Conservation (phyloP, 2,113 vertebrate species). For the Alligator sinensis region DNA sequence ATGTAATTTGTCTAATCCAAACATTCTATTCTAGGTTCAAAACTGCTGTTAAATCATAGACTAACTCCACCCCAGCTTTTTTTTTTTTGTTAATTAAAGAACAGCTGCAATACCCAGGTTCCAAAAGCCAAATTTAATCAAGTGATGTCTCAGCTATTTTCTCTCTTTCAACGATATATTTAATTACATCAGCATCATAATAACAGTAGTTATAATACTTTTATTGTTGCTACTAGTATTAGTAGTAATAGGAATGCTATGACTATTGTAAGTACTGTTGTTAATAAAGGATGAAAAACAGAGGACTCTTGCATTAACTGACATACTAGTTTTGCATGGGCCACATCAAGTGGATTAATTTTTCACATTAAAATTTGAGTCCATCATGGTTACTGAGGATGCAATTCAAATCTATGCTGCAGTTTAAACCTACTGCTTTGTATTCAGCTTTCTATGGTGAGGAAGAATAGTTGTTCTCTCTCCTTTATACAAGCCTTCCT, state of each 20-base stretch:
- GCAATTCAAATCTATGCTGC: neutral
- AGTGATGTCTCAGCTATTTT: neutral
- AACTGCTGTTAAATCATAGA: neutral
- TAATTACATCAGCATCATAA: neutral
- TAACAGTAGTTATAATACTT: too few species aligned
- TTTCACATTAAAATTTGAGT: neutral
- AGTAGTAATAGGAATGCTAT: too few species aligned
- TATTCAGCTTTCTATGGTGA: too few species aligned
- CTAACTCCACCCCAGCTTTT: too few species aligned
- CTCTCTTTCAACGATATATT: neutral
- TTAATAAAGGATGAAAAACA: neutral
- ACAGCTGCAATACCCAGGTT: neutral
- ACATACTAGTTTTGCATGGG: slow-evolving; percentile 1
- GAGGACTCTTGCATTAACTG: slow-evolving; percentile 18
- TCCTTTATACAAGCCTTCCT: too few species aligned
- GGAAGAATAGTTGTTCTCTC: too few species aligned
- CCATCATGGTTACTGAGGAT: neutral
- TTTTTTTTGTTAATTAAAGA: neutral
- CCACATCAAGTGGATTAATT: neutral
- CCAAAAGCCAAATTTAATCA: neutral
- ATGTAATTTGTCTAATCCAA: neutral
- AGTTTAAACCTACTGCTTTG: too few species aligned
- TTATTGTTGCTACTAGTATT: too few species aligned
- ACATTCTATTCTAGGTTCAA: neutral
- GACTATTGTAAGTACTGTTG: too few species aligned